Conservation (phyloP, 1,140 invertebrate species). For the Trialeurodes vaporariorum region DNA sequence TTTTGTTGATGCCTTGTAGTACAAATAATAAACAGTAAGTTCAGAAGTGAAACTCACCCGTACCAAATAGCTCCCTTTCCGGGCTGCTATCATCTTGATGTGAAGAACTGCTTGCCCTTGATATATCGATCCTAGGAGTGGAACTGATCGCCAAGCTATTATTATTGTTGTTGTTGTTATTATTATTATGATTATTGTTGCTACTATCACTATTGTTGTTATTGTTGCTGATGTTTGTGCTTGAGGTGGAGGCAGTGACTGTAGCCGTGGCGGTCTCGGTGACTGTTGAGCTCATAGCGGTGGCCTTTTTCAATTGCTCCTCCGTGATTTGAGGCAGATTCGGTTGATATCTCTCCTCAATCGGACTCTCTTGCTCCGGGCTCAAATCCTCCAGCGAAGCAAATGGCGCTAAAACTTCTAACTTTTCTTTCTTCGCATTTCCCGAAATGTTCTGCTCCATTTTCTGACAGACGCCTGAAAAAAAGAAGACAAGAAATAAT, state of each 20-base stretch:
- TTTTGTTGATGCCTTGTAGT: no score
- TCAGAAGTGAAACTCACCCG: constrained; percentile 24
- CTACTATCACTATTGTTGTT: constrained; percentile 30
- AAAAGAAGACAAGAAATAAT: no score
- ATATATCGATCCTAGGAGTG: constrained; percentile 75
- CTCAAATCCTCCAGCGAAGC: constrained; percentile 84
- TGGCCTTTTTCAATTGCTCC: constrained; percentile 41
- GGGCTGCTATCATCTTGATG: constrained; percentile 70
- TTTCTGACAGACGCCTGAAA: not conserved
- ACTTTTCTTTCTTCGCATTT: not conserved
- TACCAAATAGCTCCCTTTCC: constrained; percentile 57
- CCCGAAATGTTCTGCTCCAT: not conserved
- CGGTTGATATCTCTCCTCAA: constrained; percentile 37
- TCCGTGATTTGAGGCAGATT: constrained; percentile 54
- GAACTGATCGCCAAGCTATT: constrained; percentile 46
- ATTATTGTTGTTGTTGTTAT: constrained; percentile 12
- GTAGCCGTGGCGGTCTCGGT: not conserved
- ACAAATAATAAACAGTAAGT: no score
- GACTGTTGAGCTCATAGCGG: constrained; percentile 20
- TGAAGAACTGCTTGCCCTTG: constrained; percentile 70
- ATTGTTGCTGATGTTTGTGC: constrained; percentile 20
- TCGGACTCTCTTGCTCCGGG: constrained; percentile 58
- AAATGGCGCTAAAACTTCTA: constrained; percentile 68
- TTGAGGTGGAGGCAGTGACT: not conserved
- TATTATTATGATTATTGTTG: constrained; percentile 30